These are phyloP conservation scores for Crotalus tigris DNA, from an alignment of 2,113 vertebrate species.

Conservation along the genomic window DNA sequence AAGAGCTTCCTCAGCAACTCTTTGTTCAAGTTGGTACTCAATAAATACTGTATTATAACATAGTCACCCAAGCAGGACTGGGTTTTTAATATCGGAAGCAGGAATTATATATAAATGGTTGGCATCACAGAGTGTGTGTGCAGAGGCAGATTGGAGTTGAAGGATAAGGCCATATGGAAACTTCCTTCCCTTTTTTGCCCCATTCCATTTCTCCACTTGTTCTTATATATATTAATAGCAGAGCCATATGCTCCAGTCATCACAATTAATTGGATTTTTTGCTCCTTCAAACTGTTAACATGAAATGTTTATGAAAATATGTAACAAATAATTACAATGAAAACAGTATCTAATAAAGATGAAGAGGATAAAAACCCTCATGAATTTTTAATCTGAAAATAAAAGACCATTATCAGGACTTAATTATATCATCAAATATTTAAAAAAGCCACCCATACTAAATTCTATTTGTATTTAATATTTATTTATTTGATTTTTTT, in stretches of 20 bases:
- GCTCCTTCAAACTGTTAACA: conserved; percentile 57
- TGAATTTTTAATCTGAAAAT: conserved; percentile 66
- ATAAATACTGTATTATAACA: not conserved
- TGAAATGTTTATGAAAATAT: conserved; percentile 52
- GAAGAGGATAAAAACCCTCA: conserved; percentile 54
- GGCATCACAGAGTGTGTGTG: not conserved
- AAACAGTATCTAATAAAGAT: conserved; percentile 63
- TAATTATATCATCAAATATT: conserved; percentile 68
- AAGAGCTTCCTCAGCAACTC: not conserved
- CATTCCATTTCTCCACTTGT: not conserved
- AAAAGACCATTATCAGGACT: conserved; percentile 56
- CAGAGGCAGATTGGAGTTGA: not conserved
- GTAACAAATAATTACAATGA: conserved; percentile 62
- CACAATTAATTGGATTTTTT: conserved; percentile 49
- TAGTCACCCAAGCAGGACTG: not conserved
- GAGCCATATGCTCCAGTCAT: conserved; percentile 22
- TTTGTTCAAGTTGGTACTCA: not conserved
- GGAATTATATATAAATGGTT: not conserved
- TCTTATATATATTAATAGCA: not conserved
- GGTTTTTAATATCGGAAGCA: not conserved
- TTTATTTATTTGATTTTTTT: conserved; percentile 31
- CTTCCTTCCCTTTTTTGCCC: not conserved
- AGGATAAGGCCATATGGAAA: not conserved
- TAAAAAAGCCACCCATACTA: conserved; percentile 49
- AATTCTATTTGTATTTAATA: conserved; percentile 56